Conservation (phyloP, 2,888 invertebrate genomes). For the Brachyopa scutellaris region DNA sequence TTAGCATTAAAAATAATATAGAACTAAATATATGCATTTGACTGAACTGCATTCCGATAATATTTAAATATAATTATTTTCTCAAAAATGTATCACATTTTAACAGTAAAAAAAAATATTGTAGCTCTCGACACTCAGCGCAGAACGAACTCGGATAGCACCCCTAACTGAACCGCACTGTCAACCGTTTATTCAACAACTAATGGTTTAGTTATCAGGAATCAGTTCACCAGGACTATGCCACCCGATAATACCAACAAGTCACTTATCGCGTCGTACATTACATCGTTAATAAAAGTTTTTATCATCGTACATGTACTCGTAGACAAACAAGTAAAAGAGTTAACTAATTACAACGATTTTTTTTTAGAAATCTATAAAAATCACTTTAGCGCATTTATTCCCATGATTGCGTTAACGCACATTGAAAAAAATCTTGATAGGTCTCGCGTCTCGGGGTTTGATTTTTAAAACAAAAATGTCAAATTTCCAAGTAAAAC, state of each 20-base stretch:
- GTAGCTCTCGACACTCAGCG: constrained; percentile 3
- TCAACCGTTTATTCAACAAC: constrained; percentile 31
- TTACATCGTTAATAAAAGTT: constrained; percentile 21
- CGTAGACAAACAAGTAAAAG: too few species aligned
- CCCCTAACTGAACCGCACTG: constrained; percentile 26
- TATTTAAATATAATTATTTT: neutral
- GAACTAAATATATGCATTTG: constrained; percentile 34
- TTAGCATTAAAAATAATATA: constrained; percentile 1
- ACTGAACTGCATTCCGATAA: neutral
- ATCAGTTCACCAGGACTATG: constrained; percentile 49
- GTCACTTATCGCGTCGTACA: constrained; percentile 22
- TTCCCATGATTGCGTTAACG: too few species aligned
- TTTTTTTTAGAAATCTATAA: too few species aligned
- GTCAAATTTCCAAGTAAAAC: too few species aligned
- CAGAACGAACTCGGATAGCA: neutral
- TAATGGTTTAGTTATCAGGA: constrained; percentile 29
- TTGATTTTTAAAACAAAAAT: too few species aligned
- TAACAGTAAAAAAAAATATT: neutral
- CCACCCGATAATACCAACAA: constrained; percentile 24
- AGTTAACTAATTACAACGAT: too few species aligned
- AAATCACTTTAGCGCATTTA: too few species aligned
- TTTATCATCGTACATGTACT: constrained; percentile 28
- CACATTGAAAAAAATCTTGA: too few species aligned
- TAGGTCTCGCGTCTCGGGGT: too few species aligned
- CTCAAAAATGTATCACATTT: constrained; percentile 15